Evolutionary conservation across 2,888 invertebrate genomes (phyloP), one percentile per base, ranked within the genome.

Genomic region (Ctena decussata): DNA sequence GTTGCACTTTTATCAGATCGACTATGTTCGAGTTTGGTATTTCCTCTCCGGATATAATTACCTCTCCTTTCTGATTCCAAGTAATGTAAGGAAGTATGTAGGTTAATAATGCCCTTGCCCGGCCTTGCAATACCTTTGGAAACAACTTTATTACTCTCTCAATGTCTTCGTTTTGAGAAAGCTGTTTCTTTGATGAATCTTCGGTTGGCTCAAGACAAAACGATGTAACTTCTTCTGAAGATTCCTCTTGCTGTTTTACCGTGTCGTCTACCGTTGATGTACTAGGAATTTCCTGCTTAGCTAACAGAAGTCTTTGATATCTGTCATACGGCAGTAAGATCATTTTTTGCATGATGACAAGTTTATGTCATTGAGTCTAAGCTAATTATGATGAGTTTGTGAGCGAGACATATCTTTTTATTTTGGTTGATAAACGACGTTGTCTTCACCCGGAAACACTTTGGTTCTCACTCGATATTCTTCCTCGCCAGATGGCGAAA

Each of bases 331-430:
- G 76, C 37, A 82, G 30, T 30, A 82, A 72, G 3, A 82, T 32
- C 72, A 72, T 72, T 78, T 77, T 82, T 69, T 74, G 77, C 77
- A 77, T 77, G 57, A 35, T 82, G 72, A 77, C 73, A n/a, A n/a
- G n/a, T n/a, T n/a, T n/a, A n/a, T n/a, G n/a, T n/a, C n/a, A n/a
- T n/a, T n/a, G n/a, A n/a, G n/a, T n/a, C n/a, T n/a, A n/a, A n/a
- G n/a, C n/a, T n/a, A n/a, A n/a, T n/a, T n/a, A n/a, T n/a, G n/a
- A 30, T 30, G 30, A 30, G 5, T 30, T 27, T 11, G 18, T 15
- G n/a, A n/a, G n/a, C n/a, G n/a, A n/a, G n/a, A n/a, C n/a, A n/a
- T n/a, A n/a, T n/a, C n/a, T n/a, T n/a, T n/a, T n/a, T n/a, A n/a
- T n/a, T n/a, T n/a, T n/a, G n/a, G n/a, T n/a, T n/a, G n/a, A n/a